These are phyloP conservation scores for Ciconia nigra DNA, from an alignment of 2,797 vertebrate genomes.

Conservation along the genomic window DNA sequence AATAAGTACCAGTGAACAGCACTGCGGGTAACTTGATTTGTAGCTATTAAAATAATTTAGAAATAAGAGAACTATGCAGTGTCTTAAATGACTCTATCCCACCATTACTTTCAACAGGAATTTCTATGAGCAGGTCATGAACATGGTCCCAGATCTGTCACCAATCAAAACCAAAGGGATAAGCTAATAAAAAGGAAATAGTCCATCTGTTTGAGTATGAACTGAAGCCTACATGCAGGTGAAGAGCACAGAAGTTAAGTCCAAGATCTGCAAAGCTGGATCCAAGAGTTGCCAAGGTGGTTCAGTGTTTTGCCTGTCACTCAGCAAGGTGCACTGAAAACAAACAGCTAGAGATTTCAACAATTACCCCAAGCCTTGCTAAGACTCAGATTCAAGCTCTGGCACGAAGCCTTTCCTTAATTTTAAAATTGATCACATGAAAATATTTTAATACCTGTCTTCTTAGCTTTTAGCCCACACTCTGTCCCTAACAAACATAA, in stretches of 20 bases:
- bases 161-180: not conserved
- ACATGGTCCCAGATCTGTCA: not conserved
- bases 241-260: not conserved
- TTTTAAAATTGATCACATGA: not conserved
- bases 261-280: not conserved
- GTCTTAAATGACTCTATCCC: not conserved
- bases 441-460: not conserved
- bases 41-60: constrained; percentile 35
- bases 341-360: not conserved
- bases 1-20: constrained; percentile 24
- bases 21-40: constrained; percentile 55
- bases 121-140: not conserved
- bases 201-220: not conserved
- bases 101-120: constrained; percentile 4
- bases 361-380: not conserved
- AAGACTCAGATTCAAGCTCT: not conserved
- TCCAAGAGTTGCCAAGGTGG: not conserved
- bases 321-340: not conserved
- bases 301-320: not conserved
- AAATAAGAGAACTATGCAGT: constrained; percentile 1
- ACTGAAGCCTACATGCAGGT: not conserved
- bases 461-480: not conserved
- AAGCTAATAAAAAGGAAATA: constrained; percentile 14
- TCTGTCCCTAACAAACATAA: not conserved
- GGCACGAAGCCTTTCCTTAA: not conserved